A percentile compares a stretch with the other conserved stretches of the same genome.
Conservation (phyloP, 2,797 vertebrate species). For the Takifugu ocellatus region DNA sequence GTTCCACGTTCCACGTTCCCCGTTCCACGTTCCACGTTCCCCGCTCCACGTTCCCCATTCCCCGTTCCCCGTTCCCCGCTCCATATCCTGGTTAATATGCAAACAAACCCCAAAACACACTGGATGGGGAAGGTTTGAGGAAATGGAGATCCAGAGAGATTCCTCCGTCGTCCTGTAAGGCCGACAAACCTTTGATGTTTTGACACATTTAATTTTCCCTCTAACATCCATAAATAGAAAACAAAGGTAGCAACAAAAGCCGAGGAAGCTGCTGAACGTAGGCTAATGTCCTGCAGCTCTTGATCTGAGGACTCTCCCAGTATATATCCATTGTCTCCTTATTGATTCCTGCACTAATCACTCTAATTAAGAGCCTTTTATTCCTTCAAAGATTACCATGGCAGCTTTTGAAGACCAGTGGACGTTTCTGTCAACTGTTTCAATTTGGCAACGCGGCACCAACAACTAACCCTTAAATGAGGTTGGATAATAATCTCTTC, state of each 20-base stretch:
- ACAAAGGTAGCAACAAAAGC: constrained; percentile 30
- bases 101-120: constrained; percentile 55
- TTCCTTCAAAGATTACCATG: constrained; percentile 65
- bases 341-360: constrained; percentile 73
- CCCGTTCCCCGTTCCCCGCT: constrained; percentile 2
- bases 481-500: too few species aligned
- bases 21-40: too few species aligned
- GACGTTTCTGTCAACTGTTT: constrained; percentile 35
- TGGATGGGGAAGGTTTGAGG: constrained; percentile 35
- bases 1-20: too few species aligned
- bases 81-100: constrained; percentile 67
- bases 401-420: constrained; percentile 56
- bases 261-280: constrained; percentile 37
- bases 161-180: constrained; percentile 13
- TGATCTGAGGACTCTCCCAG: constrained; percentile 54
- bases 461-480: neutral
- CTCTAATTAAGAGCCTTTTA: constrained; percentile 74
- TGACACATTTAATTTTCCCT: neutral
- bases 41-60: too few species aligned
- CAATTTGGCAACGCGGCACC: neutral
- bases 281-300: constrained; percentile 52
- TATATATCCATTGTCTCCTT: constrained; percentile 61
- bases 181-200: constrained; percentile 9
- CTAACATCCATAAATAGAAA: constrained; percentile 25
- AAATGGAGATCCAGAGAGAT: constrained; percentile 23